Evolutionary conservation across 2,888 invertebrate species (phyloP).

Genomic region (Anoplius nigerrimus): DNA sequence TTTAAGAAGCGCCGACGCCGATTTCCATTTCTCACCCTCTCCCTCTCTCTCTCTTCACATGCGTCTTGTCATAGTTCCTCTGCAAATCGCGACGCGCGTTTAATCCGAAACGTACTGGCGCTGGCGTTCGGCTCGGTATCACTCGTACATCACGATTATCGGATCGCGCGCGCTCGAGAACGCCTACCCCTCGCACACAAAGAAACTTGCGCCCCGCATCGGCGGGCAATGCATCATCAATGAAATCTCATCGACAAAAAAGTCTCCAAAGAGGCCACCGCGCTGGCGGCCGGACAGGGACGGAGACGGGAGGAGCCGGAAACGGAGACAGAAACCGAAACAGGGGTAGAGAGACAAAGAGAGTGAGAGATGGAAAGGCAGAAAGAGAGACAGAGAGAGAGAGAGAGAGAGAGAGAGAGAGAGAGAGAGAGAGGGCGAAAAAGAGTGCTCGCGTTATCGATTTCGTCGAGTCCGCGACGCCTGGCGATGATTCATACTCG

Average conservation of each 20-base stretch:
- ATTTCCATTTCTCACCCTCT: neutral
- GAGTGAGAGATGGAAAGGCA: neutral
- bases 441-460: conserved; percentile 55
- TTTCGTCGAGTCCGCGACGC: conserved; percentile 59
- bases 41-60: neutral
- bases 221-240: neutral
- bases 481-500: conserved; percentile 70
- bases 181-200: neutral
- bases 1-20: too few species aligned
- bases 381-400: neutral
- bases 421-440: conserved; percentile 26
- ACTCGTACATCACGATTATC: conserved; percentile 14
- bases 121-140: neutral
- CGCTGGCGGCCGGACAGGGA: conserved; percentile 6
- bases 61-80: neutral
- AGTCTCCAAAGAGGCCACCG: conserved; percentile 34
- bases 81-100: neutral
- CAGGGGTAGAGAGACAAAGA: conserved; percentile 3
- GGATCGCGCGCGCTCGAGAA: conserved; percentile 3
- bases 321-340: too few species aligned
- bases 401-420: neutral
- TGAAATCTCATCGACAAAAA: conserved; percentile 21
- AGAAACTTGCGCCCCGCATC: neutral
- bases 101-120: neutral
- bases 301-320: too few species aligned